Evolutionary conservation across 2,797 vertebrate genomes (phyloP).

Genomic region (Gallinago stenura): DNA sequence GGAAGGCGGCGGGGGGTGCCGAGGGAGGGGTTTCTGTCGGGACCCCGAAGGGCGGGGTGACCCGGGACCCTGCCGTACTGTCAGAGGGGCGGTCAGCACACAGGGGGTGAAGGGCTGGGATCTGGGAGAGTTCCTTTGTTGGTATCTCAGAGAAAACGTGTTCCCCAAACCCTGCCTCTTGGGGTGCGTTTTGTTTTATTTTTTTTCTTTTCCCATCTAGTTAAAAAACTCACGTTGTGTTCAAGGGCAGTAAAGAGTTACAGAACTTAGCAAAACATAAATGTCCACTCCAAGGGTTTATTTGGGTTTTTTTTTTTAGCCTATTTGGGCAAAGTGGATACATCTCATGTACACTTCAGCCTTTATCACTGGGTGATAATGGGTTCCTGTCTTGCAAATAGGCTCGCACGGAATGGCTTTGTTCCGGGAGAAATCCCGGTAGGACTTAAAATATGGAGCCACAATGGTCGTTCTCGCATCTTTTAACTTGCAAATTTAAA

Average conservation of each 20-base stretch:
- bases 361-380: not conserved
- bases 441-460: not conserved
- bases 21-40: not conserved
- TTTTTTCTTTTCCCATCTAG: accelerated
- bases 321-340: not conserved
- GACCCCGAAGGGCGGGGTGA: not conserved
- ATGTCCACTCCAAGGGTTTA: not conserved
- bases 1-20: not conserved
- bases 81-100: not conserved
- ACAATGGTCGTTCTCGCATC: accelerated
- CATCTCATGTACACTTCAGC: accelerated
- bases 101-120: not conserved
- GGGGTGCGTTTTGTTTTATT: not conserved
- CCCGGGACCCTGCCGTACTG: not conserved
- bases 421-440: not conserved
- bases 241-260: not conserved
- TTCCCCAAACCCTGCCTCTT: not conserved
- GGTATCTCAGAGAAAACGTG: not conserved
- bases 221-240: not conserved
- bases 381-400: not conserved
- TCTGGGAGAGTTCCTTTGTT: not conserved
- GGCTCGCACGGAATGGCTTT: not conserved
- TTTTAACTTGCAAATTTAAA: not conserved
- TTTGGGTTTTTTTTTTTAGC: not conserved
- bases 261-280: not conserved